These are phyloP conservation scores for Ptychobarbus kaznakovi DNA, from an alignment of 2,797 vertebrate species.

Conservation along the genomic window DNA sequence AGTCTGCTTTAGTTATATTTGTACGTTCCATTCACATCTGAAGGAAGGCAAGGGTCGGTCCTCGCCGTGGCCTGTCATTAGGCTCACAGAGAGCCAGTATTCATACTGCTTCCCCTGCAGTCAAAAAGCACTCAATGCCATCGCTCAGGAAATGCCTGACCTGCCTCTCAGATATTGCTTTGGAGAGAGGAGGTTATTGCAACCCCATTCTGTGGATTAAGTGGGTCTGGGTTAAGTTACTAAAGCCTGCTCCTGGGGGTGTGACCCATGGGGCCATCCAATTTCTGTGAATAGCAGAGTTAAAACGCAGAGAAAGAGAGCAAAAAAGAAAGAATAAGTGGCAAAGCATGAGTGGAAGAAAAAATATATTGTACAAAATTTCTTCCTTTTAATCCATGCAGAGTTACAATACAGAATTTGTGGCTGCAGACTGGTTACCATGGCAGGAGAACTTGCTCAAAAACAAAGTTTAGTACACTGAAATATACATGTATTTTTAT, in stretches of 20 bases:
- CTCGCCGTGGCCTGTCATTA: conserved; percentile 54
- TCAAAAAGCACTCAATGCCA: conserved; percentile 52
- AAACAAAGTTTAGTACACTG: background rate
- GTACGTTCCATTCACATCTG: background rate
- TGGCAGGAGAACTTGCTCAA: background rate
- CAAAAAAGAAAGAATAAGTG: conserved; percentile 2
- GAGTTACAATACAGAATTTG: background rate
- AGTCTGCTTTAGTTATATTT: conserved; percentile 22
- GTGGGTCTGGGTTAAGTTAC: conserved; percentile 39
- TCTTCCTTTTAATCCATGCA: background rate
- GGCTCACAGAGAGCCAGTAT: conserved; percentile 41
- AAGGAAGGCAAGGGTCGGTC: conserved; percentile 17
- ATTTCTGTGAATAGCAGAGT: background rate
- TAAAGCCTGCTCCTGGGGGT: conserved; percentile 42
- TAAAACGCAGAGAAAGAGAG: conserved; percentile 28
- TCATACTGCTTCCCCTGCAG: conserved; percentile 29
- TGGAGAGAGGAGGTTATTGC: conserved; percentile 53
- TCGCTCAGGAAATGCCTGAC: conserved; percentile 37
- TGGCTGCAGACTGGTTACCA: background rate
- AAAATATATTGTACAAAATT: background rate
- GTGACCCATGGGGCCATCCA: conserved; percentile 37
- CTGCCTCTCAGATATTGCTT: conserved; percentile 47
- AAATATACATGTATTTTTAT: background rate
- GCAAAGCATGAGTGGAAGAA: background rate
- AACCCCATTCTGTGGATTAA: conserved; percentile 58